Evolutionary conservation across 2,113 vertebrate species (phyloP).

Genomic region (Grus americana): DNA sequence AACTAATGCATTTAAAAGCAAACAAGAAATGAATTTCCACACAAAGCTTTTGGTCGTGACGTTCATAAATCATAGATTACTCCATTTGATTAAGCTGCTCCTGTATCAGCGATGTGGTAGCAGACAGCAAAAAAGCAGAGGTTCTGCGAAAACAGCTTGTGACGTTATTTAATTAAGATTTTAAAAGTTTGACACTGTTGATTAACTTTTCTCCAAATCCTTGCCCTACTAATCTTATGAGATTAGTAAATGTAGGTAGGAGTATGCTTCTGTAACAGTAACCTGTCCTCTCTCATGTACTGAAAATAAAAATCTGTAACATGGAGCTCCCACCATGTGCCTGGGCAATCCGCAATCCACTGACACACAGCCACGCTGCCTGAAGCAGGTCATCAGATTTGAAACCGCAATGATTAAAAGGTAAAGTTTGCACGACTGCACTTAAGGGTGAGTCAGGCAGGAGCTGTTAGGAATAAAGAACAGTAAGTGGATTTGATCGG

Average conservation of each 20-base stretch:
- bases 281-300: not conserved
- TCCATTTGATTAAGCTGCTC: constrained; percentile 6
- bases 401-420: too few species aligned
- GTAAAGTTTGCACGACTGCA: too few species aligned
- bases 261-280: not conserved
- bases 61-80: constrained; percentile 23
- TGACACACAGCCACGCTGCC: too few species aligned
- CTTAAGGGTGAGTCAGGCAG: too few species aligned
- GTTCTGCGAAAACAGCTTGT: not conserved
- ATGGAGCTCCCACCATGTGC: not conserved
- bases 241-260: not conserved
- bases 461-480: too few species aligned
- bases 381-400: too few species aligned
- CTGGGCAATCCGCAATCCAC: not conserved
- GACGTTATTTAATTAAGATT: not conserved
- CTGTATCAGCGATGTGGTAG: not conserved
- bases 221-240: not conserved
- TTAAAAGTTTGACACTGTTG: not conserved
- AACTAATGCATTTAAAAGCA: not conserved
- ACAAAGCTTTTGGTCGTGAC: not conserved
- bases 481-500: too few species aligned
- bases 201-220: not conserved
- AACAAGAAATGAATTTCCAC: not conserved
- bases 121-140: not conserved
- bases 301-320: not conserved